These are phyloP conservation scores for fruit fly (Drosophila melanogaster) DNA, from an alignment of 1,140 invertebrate species.

Conservation along the genomic window DNA sequence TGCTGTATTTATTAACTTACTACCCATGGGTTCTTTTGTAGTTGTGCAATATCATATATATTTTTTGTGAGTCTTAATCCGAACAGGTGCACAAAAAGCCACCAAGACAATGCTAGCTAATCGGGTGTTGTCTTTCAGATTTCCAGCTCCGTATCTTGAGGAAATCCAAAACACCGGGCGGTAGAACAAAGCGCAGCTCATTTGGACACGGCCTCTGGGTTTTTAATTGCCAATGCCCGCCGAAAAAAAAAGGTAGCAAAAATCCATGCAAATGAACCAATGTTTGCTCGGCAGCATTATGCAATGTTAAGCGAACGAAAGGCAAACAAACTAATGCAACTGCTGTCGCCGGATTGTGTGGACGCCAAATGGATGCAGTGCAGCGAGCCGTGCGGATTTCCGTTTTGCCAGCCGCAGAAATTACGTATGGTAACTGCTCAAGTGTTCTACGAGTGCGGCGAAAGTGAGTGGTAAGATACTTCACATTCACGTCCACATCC, in stretches of 20 bases:
- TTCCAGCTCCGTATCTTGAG: constrained; percentile 33
- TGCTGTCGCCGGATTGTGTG: constrained; percentile 30
- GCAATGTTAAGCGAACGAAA: constrained; percentile 50
- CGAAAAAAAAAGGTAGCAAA: constrained; percentile 20
- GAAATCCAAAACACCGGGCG: constrained; percentile 32
- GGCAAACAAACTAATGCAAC: constrained; percentile 53
- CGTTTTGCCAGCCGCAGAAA: constrained; percentile 47
- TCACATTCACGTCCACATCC: not conserved
- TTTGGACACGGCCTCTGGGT: constrained; percentile 62
- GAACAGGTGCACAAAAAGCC: constrained; percentile 10
- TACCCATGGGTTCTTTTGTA: constrained; percentile 5
- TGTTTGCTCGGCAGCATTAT: constrained; percentile 38
- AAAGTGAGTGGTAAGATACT: constrained; percentile 57
- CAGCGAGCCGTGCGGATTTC: constrained; percentile 73
- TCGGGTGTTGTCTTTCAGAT: constrained; percentile 25
- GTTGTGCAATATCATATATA: not conserved
- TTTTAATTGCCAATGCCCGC: constrained; percentile 74
- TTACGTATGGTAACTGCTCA: constrained; percentile 50
- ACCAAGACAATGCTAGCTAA: constrained; percentile 44
- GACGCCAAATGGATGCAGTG: constrained; percentile 41
- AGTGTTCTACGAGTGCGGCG: constrained; percentile 66
- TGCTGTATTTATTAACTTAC: not conserved
- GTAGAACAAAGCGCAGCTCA: constrained; percentile 65
- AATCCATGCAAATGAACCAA: constrained; percentile 68
- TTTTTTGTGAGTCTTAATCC: constrained; percentile 1